Conservation (phyloP, 2,888 invertebrate genomes). For the Phytoseiulus persimilis region DNA sequence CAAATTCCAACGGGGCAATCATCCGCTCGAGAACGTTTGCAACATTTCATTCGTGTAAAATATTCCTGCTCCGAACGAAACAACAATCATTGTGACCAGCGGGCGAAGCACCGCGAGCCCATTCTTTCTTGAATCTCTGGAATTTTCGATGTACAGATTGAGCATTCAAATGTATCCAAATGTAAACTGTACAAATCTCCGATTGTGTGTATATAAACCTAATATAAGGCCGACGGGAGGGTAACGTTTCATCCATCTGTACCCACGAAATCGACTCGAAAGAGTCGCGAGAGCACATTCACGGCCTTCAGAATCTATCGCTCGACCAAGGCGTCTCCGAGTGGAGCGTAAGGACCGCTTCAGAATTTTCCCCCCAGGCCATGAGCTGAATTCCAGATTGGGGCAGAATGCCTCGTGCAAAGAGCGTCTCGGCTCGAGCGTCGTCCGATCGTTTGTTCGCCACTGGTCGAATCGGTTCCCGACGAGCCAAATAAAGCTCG, state of each 20-base stretch:
- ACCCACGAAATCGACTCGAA: too few relatives aligned
- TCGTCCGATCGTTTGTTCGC: too few relatives aligned
- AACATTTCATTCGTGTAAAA: slow-evolving; percentile 36
- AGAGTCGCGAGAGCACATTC: too few relatives aligned
- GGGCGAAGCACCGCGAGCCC: background rate
- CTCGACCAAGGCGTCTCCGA: too few relatives aligned
- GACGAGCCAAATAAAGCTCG: too few relatives aligned
- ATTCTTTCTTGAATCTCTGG: background rate
- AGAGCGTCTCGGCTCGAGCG: too few relatives aligned
- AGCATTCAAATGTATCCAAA: background rate
- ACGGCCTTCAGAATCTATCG: too few relatives aligned
- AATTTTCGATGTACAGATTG: background rate
- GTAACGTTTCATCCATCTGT: background rate
- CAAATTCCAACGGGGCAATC: slow-evolving; percentile 8
- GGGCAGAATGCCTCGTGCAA: too few relatives aligned
- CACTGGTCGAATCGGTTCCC: too few relatives aligned
- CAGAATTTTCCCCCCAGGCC: too few relatives aligned
- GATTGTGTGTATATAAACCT: background rate
- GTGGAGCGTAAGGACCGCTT: too few relatives aligned
- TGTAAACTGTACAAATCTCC: background rate
- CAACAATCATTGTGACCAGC: background rate
- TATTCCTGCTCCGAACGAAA: background rate
- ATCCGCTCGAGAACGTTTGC: slow-evolving; percentile 35
- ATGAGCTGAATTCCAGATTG: too few relatives aligned
- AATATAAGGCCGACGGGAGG: background rate